phyloP scores from a whole-genome alignment of 30 jellyfish, hydroid and myxozoan species.

The Sanderia malayensis region DNA sequence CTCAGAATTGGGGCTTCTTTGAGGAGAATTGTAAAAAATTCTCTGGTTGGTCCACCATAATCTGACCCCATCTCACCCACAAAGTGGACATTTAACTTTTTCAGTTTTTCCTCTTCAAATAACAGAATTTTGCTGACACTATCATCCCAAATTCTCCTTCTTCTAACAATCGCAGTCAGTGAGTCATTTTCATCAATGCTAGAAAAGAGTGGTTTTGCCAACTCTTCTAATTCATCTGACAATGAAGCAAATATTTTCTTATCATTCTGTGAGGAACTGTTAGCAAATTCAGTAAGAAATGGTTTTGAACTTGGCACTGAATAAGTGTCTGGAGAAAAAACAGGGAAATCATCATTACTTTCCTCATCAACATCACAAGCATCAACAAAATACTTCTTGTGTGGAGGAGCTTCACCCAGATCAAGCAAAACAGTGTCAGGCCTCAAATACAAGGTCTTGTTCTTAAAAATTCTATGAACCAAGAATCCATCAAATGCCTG shows the following conservation, averaged over 20 bases:
- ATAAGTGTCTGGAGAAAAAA: neutral
- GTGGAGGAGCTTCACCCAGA: neutral
- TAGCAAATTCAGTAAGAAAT: too few species aligned
- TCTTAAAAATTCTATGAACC: neutral
- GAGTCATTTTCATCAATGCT: neutral
- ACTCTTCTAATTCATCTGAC: neutral
- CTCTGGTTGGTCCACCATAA: neutral
- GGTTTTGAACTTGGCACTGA: neutral
- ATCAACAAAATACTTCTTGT: neutral
- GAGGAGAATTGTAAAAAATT: neutral
- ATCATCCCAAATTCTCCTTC: neutral
- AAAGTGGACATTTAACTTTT: neutral
- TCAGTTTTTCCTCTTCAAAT: neutral
- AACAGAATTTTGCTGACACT: neutral
- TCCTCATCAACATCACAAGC: neutral
- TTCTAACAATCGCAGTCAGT: neutral
- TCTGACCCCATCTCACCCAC: neutral
- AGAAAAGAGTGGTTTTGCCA: neutral
- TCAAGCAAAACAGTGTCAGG: neutral
- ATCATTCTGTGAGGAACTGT: neutral
- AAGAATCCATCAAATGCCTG: neutral
- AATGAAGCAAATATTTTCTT: neutral
- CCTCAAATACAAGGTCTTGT: neutral
- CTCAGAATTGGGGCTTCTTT: neutral
- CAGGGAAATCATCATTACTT: neutral